A percentile compares a stretch with the other conserved stretches of the same genome.
phyloP scores from a whole-genome alignment of 2,113 vertebrate genomes.

The Taurulus bubalis region DNA sequence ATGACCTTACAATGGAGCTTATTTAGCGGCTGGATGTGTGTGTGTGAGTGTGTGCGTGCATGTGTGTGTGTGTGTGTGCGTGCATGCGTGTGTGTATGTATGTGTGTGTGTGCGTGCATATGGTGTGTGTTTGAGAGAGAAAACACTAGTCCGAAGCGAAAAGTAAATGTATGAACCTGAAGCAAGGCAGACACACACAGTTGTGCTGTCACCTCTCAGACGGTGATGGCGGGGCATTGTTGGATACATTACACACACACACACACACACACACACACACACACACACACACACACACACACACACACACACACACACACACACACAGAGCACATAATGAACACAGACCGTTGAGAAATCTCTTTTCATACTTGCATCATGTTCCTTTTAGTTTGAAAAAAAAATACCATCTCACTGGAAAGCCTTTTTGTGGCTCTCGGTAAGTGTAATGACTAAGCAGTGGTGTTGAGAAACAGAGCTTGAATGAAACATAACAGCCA shows the following conservation, averaged over 20 bases:
- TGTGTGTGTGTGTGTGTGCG: conserved; percentile 11
- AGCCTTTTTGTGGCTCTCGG: conserved; percentile 25
- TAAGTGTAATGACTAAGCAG: conserved; percentile 57
- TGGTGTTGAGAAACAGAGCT: conserved; percentile 40
- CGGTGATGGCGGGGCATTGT: not conserved
- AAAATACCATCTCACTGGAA: conserved; percentile 29
- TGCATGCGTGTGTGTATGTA: conserved; percentile 17
- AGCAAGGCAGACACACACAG: conserved; percentile 11
- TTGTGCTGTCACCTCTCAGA: not conserved
- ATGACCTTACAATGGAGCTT: conserved; percentile 66
- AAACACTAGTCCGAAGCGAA: conserved; percentile 11
- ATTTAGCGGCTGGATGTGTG: conserved; percentile 38
- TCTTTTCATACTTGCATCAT: not conserved
- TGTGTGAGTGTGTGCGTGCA: conserved; percentile 23
- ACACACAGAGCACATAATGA: not conserved
- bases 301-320: not conserved
- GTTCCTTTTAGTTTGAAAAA: conserved; percentile 18
- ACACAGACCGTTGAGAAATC: not conserved
- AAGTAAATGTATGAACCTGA: conserved; percentile 13
- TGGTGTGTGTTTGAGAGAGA: conserved; percentile 4
- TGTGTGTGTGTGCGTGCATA: not conserved
- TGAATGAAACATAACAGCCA: conserved; percentile 69
- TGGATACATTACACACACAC: not conserved
- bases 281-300: not conserved
- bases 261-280: not conserved